Conservation (phyloP, 2,113 vertebrate species). For the Semnopithecus entellus region DNA sequence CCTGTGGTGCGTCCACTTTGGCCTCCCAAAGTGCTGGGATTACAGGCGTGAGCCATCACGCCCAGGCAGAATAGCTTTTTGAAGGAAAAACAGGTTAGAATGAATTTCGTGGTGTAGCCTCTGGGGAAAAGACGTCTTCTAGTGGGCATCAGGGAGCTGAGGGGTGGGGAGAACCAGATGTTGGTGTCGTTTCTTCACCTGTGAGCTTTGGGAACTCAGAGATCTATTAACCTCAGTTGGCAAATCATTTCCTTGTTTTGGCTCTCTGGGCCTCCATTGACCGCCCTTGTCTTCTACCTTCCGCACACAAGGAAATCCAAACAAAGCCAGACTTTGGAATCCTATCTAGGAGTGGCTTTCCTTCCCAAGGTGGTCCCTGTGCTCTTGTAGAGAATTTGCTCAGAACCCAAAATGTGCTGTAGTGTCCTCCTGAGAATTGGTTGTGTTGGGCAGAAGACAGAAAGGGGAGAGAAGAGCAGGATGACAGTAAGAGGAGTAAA, state of each 20-base stretch:
- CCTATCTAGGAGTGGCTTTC: background rate
- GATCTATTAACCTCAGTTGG: background rate
- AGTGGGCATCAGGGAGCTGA: background rate
- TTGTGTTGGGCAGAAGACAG: background rate
- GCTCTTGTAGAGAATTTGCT: background rate
- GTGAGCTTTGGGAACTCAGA: background rate
- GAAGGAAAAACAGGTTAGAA: background rate
- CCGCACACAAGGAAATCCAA: background rate
- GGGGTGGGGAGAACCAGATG: background rate
- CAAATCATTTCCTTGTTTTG: background rate
- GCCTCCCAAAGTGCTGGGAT: too few relatives aligned
- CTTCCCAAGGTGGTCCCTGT: background rate
- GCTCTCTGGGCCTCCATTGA: background rate
- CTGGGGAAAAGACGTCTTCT: background rate
- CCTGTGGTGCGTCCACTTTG: too few relatives aligned
- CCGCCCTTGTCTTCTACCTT: background rate
- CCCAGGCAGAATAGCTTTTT: background rate
- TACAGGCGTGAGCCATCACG: too few relatives aligned
- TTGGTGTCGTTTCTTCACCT: background rate
- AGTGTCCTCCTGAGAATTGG: background rate
- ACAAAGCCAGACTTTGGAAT: background rate
- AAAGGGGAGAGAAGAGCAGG: background rate
- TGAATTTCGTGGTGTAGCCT: background rate
- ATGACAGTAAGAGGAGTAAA: background rate
- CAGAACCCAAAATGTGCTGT: background rate